A percentile compares a stretch with the other conserved stretches of the same genome.
These are phyloP conservation scores for Streptopelia turtur DNA, from an alignment of 2,797 vertebrate genomes.

Conservation along the genomic window DNA sequence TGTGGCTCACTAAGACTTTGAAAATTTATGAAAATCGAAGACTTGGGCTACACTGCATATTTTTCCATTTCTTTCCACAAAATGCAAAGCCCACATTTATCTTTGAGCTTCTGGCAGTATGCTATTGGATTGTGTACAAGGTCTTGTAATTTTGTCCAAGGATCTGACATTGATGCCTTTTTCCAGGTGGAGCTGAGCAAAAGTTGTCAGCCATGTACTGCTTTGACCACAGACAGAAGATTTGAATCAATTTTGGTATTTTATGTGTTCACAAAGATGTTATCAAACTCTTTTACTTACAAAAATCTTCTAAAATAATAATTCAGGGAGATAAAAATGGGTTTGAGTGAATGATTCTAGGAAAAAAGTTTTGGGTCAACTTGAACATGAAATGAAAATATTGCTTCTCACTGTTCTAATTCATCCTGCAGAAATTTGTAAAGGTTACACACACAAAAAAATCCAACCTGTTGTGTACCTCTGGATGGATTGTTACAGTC, in stretches of 20 bases:
- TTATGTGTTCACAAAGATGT: neutral
- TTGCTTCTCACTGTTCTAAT: neutral
- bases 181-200: neutral
- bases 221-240: neutral
- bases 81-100: neutral
- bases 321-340: neutral
- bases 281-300: neutral
- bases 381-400: neutral
- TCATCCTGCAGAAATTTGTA: neutral
- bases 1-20: neutral
- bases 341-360: neutral
- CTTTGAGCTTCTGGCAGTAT: neutral
- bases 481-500: neutral
- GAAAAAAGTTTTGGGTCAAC: neutral
- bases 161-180: neutral
- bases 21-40: neutral
- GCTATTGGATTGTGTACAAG: neutral
- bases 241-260: neutral
- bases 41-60: neutral
- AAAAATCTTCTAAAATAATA: neutral
- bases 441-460: neutral
- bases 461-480: neutral
- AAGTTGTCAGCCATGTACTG: neutral
- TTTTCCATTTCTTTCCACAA: neutral
- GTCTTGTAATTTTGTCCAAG: neutral